Evolutionary conservation across 2,113 vertebrate species (phyloP), one percentile per base, ranked within the genome.

Genomic region (Hyaena hyaena): DNA sequence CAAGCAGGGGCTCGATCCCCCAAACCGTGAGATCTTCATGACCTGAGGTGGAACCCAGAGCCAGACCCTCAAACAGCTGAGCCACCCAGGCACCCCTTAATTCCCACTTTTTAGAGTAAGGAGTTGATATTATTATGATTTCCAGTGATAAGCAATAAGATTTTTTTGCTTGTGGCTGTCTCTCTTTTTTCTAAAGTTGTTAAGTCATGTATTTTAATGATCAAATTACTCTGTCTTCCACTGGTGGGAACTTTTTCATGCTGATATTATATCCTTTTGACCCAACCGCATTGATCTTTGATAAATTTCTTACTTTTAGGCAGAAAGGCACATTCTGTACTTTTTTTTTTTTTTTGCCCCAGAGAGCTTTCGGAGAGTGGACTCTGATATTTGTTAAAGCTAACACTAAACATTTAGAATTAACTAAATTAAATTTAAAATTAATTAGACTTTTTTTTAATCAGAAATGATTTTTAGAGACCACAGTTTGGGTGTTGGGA

Each of bases 311-410:
- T 81, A 35, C 7, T 69, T 82, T 58, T 55, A 58, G 90, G 9
- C 48, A 71, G 68, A 73, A 73, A 43, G 23, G 8, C 10, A 45
- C 11, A 73, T 87, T 5, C 9, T 84, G 2, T 76, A 24, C 3
- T 55, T 74, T 65, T 5, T 35, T 81, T 55, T 31, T 69, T 43
- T 53, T 71, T 76, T 61, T 86, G 21, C 28, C 11, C 14, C 84
- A 61, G 45, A 61, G 61, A 24, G 89, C n/a, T 92, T 86, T 82
- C 82, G 48, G 68, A 7, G 65, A 90, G 53, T 79, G n/a, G 35
- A 88, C 50, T 85, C 50, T 81, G 33, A 63, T 50, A 85, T 86
- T 95, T 95, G 19, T 31, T 97, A 61, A 93, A 73, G 74, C 65
- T 80, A 91, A 87, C 39, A 86, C 28, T 90, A 43, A 90, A 74